phyloP scores from a whole-genome alignment of 2,113 vertebrate genomes.

The Tylochromis polylepis region DNA sequence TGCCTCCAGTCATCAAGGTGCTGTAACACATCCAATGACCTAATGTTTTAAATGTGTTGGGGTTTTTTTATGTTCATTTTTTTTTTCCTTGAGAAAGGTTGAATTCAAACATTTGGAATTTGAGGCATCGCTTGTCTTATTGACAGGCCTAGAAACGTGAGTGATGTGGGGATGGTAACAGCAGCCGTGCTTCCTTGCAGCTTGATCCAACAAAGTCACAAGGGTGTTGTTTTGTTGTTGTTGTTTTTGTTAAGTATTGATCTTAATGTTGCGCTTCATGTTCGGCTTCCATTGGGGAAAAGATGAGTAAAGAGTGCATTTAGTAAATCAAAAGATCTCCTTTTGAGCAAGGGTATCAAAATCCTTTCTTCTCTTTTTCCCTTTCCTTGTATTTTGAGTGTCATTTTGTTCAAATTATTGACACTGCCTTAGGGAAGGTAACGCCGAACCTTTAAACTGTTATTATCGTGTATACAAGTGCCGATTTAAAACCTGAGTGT shows the following conservation, averaged over 20 bases:
- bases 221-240: constrained; percentile 58
- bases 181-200: constrained; percentile 21
- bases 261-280: constrained; percentile 59
- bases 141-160: constrained; percentile 25
- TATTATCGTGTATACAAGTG: constrained; percentile 43
- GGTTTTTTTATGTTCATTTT: neutral
- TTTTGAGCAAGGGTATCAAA: constrained; percentile 17
- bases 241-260: constrained; percentile 69
- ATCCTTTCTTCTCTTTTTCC: constrained; percentile 13
- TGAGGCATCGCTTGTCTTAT: constrained; percentile 21
- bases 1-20: constrained; percentile 37
- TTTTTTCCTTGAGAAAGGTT: constrained; percentile 1
- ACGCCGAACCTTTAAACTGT: constrained; percentile 50
- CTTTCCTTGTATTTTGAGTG: constrained; percentile 46
- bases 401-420: constrained; percentile 61
- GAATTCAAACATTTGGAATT: constrained; percentile 36
- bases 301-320: constrained; percentile 57
- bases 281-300: constrained; percentile 48
- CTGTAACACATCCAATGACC: constrained; percentile 31
- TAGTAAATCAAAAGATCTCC: constrained; percentile 60
- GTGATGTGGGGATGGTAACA: constrained; percentile 26
- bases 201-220: constrained; percentile 49
- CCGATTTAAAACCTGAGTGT: constrained; percentile 35
- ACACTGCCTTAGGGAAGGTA: constrained; percentile 53
- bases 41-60: constrained; percentile 1